These are phyloP conservation scores for Ornithoptera priamus DNA, from an alignment of 2,888 invertebrate species.

Conservation along the genomic window DNA sequence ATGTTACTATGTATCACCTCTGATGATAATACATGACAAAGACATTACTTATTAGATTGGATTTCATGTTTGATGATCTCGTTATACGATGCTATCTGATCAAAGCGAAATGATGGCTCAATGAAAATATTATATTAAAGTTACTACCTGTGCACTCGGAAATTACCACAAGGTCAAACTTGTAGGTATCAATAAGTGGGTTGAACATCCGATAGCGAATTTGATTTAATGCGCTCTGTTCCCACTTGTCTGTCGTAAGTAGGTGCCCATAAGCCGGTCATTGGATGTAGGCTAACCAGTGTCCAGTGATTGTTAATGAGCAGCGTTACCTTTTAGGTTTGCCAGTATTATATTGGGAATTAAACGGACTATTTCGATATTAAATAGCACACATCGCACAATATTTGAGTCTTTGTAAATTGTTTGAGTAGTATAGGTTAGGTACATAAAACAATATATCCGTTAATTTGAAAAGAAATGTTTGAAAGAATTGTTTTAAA, in stretches of 20 bases:
- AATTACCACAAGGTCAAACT: constrained; percentile 28
- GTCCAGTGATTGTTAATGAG: constrained; percentile 63
- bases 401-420: too few relatives aligned
- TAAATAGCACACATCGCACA: not conserved
- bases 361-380: constrained; percentile 4
- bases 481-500: not conserved
- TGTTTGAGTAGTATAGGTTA: too few relatives aligned
- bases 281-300: constrained; percentile 70
- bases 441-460: not conserved
- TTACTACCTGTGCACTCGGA: constrained; percentile 3
- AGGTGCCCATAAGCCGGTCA: constrained; percentile 49
- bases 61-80: not conserved
- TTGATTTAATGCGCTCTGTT: constrained; percentile 30
- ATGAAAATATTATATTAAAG: not conserved
- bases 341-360: constrained; percentile 14
- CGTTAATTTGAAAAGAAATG: not conserved
- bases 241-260: constrained; percentile 36
- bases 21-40: too few relatives aligned
- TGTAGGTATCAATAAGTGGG: constrained; percentile 18
- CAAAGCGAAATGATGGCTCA: not conserved
- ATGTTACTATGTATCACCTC: too few relatives aligned
- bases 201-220: constrained; percentile 27
- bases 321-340: constrained; percentile 24
- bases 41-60: not conserved
- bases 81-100: not conserved